phyloP scores from a whole-genome alignment of 1,140 invertebrate genomes.

The Drosophila aff. region DNA sequence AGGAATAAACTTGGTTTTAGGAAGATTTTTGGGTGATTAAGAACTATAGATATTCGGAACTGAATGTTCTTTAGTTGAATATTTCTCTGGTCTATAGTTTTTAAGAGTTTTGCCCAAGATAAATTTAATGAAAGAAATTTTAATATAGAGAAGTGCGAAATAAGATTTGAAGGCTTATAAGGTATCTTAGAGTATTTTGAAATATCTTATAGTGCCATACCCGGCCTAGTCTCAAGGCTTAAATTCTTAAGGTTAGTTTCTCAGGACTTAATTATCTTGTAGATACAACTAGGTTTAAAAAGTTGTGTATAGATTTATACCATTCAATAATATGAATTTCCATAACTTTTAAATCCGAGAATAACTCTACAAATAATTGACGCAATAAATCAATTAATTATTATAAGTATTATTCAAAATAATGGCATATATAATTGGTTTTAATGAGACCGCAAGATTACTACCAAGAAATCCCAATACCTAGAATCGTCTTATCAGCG shows the following conservation, averaged over 20 bases:
- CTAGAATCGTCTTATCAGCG: constrained; percentile 27
- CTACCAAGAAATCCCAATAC: not conserved
- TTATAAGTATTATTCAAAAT: too few species aligned
- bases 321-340: not conserved
- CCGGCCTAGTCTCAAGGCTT: too few species aligned
- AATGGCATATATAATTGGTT: too few species aligned
- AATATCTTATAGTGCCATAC: not conserved
- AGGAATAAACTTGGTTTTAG: too few species aligned
- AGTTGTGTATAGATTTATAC: not conserved
- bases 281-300: not conserved
- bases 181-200: too few species aligned
- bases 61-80: not conserved
- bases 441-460: not conserved
- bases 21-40: too few species aligned
- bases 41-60: too few species aligned
- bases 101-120: not conserved
- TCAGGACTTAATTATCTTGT: not conserved
- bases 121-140: too few species aligned
- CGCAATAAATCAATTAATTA: not conserved
- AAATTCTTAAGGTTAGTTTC: not conserved
- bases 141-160: not conserved
- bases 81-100: not conserved
- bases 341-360: not conserved
- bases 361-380: not conserved
- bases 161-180: not conserved